Conservation (phyloP, 2,113 vertebrate genomes). For the Salvelinus fontinalis region DNA sequence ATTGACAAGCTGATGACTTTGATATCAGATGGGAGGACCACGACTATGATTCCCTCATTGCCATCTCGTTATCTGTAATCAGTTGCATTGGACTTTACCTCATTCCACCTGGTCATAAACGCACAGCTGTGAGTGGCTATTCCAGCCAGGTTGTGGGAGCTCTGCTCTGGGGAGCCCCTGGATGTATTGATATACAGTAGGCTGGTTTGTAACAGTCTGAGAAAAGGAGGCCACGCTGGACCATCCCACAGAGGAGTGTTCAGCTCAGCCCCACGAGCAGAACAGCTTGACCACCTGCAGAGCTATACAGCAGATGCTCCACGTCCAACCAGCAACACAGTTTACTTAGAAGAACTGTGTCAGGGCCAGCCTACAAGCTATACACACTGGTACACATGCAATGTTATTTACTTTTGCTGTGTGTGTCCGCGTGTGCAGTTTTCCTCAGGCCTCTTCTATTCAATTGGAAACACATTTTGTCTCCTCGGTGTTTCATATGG, state of each 20-base stretch:
- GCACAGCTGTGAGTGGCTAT: background rate
- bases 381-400: background rate
- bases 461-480: constrained; percentile 23
- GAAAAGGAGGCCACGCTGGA: constrained; percentile 20
- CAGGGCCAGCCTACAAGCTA: constrained; percentile 11
- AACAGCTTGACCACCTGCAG: constrained; percentile 37
- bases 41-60: background rate
- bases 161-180: background rate
- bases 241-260: background rate
- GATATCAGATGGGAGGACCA: background rate
- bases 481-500: background rate
- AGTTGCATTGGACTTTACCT: background rate
- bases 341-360: constrained; percentile 29
- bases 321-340: constrained; percentile 18
- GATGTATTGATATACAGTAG: background rate
- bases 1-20: background rate
- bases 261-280: background rate
- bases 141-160: background rate
- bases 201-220: background rate
- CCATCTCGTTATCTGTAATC: background rate
- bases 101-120: background rate
- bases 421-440: background rate
- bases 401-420: background rate
- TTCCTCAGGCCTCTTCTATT: background rate
- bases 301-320: background rate